A percentile compares a stretch with the other conserved stretches of the same genome.
phyloP scores from a whole-genome alignment of 2,888 invertebrate genomes.

The Sarcophaga subvicina region DNA sequence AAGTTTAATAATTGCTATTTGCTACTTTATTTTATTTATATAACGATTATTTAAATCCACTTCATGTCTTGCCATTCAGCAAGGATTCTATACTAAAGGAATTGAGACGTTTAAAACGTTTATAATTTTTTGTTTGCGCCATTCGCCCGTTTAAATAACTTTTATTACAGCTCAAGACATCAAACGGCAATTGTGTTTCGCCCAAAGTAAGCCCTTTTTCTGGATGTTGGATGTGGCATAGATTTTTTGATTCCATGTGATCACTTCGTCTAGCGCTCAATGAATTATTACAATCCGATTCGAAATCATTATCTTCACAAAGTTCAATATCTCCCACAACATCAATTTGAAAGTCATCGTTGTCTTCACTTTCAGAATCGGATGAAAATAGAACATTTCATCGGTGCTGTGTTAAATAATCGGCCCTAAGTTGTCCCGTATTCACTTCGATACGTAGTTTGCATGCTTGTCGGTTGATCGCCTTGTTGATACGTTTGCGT shows the following conservation, averaged over 20 bases:
- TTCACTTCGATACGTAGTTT: slow-evolving; percentile 93
- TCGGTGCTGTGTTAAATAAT: slow-evolving; percentile 89
- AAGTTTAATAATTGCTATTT: no score
- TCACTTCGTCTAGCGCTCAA: neutral
- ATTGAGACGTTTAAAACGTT: neutral
- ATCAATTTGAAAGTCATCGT: slow-evolving; percentile 88
- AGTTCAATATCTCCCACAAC: slow-evolving; percentile 90
- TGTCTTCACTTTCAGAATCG: slow-evolving; percentile 80
- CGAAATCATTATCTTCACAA: slow-evolving; percentile 79
- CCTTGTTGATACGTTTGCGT: slow-evolving; percentile 93
- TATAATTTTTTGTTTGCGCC: neutral
- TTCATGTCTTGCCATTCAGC: slow-evolving; percentile 1
- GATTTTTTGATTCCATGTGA: neutral
- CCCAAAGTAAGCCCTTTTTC: neutral
- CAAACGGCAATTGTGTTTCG: neutral
- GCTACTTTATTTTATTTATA: no score
- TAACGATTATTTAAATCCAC: neutral
- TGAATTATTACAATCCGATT: neutral
- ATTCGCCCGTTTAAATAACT: neutral
- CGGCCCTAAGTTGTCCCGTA: slow-evolving; percentile 89
- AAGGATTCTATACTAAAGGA: slow-evolving; percentile 7
- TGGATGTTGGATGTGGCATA: neutral
- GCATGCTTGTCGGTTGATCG: slow-evolving; percentile 93
- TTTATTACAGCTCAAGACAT: neutral
- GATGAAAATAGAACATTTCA: slow-evolving; percentile 72